Conservation (phyloP, 2,888 invertebrate genomes). For the Ornithoptera alexandrae region DNA sequence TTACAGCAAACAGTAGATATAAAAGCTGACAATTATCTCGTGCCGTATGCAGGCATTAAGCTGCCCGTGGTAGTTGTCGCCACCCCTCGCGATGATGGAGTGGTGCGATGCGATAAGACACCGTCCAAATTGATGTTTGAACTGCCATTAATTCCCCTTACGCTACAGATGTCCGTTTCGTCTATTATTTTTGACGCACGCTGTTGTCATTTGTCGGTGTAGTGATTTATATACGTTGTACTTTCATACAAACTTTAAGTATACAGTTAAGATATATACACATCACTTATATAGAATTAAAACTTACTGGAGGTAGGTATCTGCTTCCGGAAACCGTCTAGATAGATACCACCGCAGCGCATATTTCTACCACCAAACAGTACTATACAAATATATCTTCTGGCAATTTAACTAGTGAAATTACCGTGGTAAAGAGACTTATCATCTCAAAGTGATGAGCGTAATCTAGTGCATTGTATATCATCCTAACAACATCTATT, state of each 20-base stretch:
- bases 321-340: no score
- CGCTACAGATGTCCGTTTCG: constrained; percentile 69
- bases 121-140: constrained; percentile 74
- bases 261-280: background rate
- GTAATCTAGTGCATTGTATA: no score
- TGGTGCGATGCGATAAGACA: constrained; percentile 63
- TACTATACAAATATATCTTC: no score
- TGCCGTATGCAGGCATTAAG: constrained; percentile 45
- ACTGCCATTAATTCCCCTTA: constrained; percentile 71
- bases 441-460: no score
- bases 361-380: no score
- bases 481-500: no score
- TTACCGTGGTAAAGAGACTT: no score
- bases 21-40: constrained; percentile 48
- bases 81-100: constrained; percentile 51
- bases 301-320: no score
- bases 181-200: constrained; percentile 77
- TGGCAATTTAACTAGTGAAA: no score
- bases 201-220: constrained; percentile 67
- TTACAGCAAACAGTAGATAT: constrained; percentile 33
- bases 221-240: constrained; percentile 54
- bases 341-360: no score
- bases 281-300: no score
- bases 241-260: background rate
- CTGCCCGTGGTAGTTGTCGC: constrained; percentile 44